A percentile compares a stretch with the other conserved stretches of the same genome.
These are phyloP conservation scores for Poecilia wingei DNA, from an alignment of 2,797 vertebrate species.

Conservation along the genomic window DNA sequence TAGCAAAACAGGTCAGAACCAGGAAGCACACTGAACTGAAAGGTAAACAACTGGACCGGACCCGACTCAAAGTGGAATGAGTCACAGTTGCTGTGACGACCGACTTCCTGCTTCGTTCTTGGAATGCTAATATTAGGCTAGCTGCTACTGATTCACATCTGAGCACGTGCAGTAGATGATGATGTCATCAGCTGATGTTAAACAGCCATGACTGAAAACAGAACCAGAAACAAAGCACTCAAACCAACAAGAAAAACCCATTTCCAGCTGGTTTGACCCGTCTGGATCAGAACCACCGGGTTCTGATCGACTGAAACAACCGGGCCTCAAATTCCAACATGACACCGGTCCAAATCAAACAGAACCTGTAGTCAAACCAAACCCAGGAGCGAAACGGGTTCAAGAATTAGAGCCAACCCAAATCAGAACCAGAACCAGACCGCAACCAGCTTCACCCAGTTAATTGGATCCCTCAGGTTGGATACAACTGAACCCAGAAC, in stretches of 20 bases:
- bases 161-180: slow-evolving; percentile 16
- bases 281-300: neutral
- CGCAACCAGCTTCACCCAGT: no score
- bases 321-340: neutral
- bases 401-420: no score
- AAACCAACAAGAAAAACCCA: neutral
- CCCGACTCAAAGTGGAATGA: neutral
- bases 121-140: neutral
- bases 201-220: neutral
- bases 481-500: neutral
- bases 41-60: neutral
- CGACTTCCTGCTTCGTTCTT: slow-evolving; percentile 37
- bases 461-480: neutral
- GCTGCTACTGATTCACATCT: slow-evolving; percentile 23
- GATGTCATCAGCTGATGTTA: slow-evolving; percentile 22
- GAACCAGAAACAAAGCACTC: neutral
- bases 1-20: neutral
- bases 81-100: neutral
- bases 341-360: neutral
- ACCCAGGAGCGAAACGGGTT: neutral
- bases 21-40: neutral
- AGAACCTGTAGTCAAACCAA: neutral
- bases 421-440: no score
- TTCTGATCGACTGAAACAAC: neutral
- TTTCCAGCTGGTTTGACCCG: neutral